Conservation (phyloP, 2,888 invertebrate genomes). For the Odiellus spinosus region DNA sequence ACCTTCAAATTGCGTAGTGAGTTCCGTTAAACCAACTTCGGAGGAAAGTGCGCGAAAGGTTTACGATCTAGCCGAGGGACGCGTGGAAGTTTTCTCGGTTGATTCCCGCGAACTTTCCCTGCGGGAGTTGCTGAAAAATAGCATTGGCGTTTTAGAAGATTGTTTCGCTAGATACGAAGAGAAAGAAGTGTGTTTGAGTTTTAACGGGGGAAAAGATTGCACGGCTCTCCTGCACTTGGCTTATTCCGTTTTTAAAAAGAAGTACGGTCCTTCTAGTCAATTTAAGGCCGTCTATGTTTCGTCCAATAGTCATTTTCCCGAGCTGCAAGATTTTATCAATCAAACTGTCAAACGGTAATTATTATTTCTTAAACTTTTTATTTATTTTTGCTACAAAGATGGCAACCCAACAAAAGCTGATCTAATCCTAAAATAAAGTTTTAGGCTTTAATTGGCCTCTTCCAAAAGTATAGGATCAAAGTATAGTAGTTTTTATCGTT, state of each 20-base stretch:
- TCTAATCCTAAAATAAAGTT: slow-evolving; percentile 1
- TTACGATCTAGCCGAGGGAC: not conserved
- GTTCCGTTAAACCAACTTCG: slow-evolving; percentile 12
- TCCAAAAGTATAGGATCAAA: too few relatives aligned
- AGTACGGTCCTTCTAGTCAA: not conserved
- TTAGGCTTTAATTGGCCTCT: too few relatives aligned
- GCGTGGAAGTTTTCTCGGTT: not conserved
- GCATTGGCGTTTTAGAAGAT: slow-evolving; percentile 16
- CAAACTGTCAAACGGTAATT: slow-evolving; percentile 41
- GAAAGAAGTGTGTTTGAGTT: slow-evolving; percentile 69
- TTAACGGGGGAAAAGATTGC: slow-evolving; percentile 98
- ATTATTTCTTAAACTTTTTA: not conserved
- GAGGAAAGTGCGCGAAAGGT: slow-evolving; percentile 4
- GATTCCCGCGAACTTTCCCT: not conserved
- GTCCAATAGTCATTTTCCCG: slow-evolving; percentile 61
- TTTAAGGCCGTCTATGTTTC: slow-evolving; percentile 63
- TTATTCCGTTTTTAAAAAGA: slow-evolving; percentile 35
- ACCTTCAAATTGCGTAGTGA: slow-evolving; percentile 33
- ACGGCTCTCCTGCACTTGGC: slow-evolving; percentile 68
- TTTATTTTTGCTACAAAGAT: too few relatives aligned
- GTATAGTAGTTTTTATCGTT: too few relatives aligned
- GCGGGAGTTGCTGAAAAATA: slow-evolving; percentile 1
- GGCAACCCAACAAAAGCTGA: not conserved
- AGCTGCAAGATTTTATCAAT: slow-evolving; percentile 64
- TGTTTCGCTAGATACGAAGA: slow-evolving; percentile 39